Evolutionary conservation across 2,888 invertebrate species (phyloP).

Genomic region (Catocala nupta): DNA sequence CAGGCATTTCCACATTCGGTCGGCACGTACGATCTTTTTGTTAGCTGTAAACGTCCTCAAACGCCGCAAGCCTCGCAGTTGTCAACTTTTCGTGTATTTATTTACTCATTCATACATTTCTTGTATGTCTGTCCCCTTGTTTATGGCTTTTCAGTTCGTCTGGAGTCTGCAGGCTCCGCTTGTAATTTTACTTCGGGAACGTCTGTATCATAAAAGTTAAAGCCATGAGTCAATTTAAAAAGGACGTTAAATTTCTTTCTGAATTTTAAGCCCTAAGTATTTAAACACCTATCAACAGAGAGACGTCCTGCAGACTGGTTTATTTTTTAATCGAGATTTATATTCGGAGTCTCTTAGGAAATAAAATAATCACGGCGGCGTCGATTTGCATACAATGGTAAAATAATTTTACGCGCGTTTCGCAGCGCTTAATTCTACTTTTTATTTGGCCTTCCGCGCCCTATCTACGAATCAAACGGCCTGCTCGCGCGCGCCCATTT

Average conservation of each 20-base stretch:
- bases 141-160: constrained; percentile 59
- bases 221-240: constrained; percentile 55
- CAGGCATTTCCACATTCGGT: constrained; percentile 71
- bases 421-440: constrained; percentile 86
- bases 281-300: constrained; percentile 76
- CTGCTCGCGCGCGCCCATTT: constrained; percentile 76
- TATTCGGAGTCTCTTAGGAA: constrained; percentile 84
- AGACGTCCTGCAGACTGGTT: constrained; percentile 69
- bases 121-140: constrained; percentile 68
- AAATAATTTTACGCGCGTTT: constrained; percentile 88
- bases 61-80: constrained; percentile 64
- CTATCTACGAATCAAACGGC: constrained; percentile 86
- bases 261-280: constrained; percentile 52
- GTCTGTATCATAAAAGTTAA: constrained; percentile 61
- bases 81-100: constrained; percentile 76
- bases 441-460: constrained; percentile 84
- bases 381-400: constrained; percentile 87
- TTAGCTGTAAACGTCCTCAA: constrained; percentile 72
- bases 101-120: constrained; percentile 76
- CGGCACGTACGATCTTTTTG: constrained; percentile 72
- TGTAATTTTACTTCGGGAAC: constrained; percentile 51
- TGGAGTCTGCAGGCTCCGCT: constrained; percentile 36
- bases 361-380: constrained; percentile 86
- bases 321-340: constrained; percentile 84
- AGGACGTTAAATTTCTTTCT: constrained; percentile 33